These are phyloP conservation scores for Perdix hodgsoniae DNA, from an alignment of 2,797 vertebrate species.

Conservation along the genomic window DNA sequence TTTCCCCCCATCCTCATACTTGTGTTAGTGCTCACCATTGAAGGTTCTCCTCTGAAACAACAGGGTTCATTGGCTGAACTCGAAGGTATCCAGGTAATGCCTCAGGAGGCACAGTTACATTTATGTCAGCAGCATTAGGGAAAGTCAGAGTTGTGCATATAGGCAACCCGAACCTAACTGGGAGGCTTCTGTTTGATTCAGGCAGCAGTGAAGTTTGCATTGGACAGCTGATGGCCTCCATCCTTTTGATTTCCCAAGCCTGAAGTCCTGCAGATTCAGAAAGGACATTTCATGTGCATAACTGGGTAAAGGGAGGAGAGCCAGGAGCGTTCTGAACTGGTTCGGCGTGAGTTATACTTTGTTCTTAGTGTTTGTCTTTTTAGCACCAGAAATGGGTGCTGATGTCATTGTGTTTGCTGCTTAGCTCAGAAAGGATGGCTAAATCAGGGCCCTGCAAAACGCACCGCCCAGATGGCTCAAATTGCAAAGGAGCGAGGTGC, in stretches of 20 bases:
- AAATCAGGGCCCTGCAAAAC: conserved; percentile 41
- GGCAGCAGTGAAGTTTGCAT: background rate
- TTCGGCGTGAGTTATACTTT: conserved; percentile 7
- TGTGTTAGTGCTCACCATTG: background rate
- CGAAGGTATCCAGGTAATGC: background rate
- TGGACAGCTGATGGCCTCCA: background rate
- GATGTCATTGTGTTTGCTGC: conserved; percentile 31
- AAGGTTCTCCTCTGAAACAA: background rate
- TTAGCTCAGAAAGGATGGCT: conserved; percentile 44
- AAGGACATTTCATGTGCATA: background rate
- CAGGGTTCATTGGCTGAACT: background rate
- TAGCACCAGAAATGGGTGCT: conserved; percentile 4
- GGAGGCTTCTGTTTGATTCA: background rate
- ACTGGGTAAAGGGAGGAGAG: background rate
- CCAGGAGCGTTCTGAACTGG: background rate
- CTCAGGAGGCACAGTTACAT: background rate
- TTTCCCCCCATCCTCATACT: background rate
- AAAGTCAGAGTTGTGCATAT: conserved; percentile 5
- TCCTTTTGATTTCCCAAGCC: background rate
- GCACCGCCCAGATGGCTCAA: conserved; percentile 39
- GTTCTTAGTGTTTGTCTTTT: conserved; percentile 41
- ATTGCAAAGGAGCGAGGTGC: conserved; percentile 30
- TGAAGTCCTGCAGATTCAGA: background rate
- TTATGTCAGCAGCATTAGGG: background rate
- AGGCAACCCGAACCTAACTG: conserved; percentile 2